Base-by-base conservation (phyloP, 2,888 invertebrate genomes). In the Campoplex nolae region DNA sequence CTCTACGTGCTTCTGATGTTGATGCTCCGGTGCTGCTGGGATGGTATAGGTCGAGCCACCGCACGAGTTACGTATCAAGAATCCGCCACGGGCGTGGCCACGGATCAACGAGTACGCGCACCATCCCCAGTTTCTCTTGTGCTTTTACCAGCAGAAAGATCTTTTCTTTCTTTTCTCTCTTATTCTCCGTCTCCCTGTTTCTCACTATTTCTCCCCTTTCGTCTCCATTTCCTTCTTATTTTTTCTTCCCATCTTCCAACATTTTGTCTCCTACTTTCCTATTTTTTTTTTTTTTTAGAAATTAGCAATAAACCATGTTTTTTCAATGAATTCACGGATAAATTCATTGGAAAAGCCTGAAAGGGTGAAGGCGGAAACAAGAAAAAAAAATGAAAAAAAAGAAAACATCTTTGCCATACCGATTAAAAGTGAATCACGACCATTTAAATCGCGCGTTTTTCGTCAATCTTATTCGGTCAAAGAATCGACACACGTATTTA, bases 11-110 rank as follows among this genome's bases (percentile, higher is more conserved):
- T 77, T 76, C 80, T 73, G 78, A 77, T 78, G 77, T 83, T 76
- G 82, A 83, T 77, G 83, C 92, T 93, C 93, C 70, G 28, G 45
- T 65, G 70, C 77, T 56, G 70, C 82, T 76, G 77, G 77, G 77
- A 83, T 83, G 93, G 94, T 94, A 87, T 87, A 94, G 94, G 94
- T 93, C 92, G 94, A 94, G 94, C 94, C 93, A 94, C 93, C 91
- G 93, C 93, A 94, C 94, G 93, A 94, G 94, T 94, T 94, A 94
- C 94, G 94, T 94, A 94, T 94, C 93, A 93, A 93, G 94, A 94
- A 94, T 94, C 93, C 92, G 93, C 93, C 92, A 94, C 94, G 94
- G 94, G 94, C 94, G 94, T 94, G 94, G 94, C 94, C 90, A 94
- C 91, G 87, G 84, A 91, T 93, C 91, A 92, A 90, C 92, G 91